Percentiles rank a stretch among this genome's conserved stretches.
These are phyloP conservation scores for Psammodynastes pulverulentus DNA, from an alignment of 2,113 vertebrate species.

Conservation along the genomic window DNA sequence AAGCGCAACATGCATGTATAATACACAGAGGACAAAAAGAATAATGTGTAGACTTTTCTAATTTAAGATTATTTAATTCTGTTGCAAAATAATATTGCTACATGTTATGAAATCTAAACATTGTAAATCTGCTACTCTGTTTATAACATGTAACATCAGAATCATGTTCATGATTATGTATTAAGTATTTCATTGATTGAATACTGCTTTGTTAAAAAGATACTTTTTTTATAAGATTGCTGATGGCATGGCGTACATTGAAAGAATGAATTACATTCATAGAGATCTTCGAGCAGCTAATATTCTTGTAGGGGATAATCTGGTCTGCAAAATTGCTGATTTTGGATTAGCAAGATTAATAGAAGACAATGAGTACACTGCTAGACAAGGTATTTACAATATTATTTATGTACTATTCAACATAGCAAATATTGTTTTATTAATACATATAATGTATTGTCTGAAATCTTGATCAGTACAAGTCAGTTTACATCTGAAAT, in stretches of 20 bases:
- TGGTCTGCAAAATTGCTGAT: conserved; percentile 95
- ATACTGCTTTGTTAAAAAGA: not conserved
- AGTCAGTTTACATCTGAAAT: not conserved
- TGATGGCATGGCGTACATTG: conserved; percentile 96
- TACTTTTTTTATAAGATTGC: conserved; percentile 81
- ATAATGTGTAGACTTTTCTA: not conserved
- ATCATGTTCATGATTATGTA: not conserved
- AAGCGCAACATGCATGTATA: not conserved
- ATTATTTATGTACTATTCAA: conserved; percentile 29
- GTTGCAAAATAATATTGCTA: not conserved
- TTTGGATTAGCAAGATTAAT: conserved; percentile 95
- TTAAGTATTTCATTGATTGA: conserved; percentile 24
- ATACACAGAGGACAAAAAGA: not conserved
- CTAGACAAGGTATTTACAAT: conserved; percentile 83
- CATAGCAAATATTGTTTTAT: not conserved
- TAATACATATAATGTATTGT: conserved; percentile 16
- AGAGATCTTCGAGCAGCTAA: conserved; percentile 94
- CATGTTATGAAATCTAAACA: not conserved
- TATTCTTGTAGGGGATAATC: conserved; percentile 93
- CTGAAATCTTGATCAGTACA: not conserved
- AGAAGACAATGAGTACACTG: conserved; percentile 95
- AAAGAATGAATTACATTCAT: conserved; percentile 99
- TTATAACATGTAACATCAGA: not conserved
- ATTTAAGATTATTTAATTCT: not conserved
- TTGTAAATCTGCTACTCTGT: not conserved